phyloP scores from a whole-genome alignment of 2,797 vertebrate genomes.

The Brotula barbata region DNA sequence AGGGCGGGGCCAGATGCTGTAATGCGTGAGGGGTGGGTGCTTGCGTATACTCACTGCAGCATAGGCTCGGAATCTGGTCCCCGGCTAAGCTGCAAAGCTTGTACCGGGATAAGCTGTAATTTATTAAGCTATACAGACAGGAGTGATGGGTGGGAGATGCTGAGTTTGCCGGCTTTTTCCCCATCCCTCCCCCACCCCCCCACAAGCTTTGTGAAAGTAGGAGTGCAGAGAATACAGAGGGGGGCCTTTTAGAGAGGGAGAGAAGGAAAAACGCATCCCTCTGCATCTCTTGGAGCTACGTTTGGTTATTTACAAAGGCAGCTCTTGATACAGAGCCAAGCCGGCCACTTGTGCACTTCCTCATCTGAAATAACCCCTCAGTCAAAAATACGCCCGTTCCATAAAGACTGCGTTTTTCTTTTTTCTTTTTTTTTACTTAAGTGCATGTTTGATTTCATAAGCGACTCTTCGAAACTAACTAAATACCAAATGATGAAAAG shows the following conservation, averaged over 20 bases:
- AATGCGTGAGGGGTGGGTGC: slow-evolving; percentile 20
- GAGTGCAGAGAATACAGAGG: slow-evolving; percentile 58
- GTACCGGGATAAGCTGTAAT: slow-evolving; percentile 76
- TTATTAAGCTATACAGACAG: slow-evolving; percentile 74
- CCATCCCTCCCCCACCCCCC: slow-evolving; percentile 46
- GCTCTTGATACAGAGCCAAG: slow-evolving; percentile 49
- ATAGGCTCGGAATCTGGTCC: slow-evolving; percentile 57
- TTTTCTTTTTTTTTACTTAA: no score
- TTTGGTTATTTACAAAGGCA: slow-evolving; percentile 61
- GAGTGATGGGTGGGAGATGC: slow-evolving; percentile 73
- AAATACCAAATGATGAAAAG: no score
- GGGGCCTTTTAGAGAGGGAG: slow-evolving; percentile 32
- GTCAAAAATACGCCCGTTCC: slow-evolving; percentile 15
- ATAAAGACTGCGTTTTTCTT: no score
- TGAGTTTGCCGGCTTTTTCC: slow-evolving; percentile 68
- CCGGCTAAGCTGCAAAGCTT: slow-evolving; percentile 76
- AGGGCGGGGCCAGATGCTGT: slow-evolving; percentile 35
- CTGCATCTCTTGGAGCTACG: slow-evolving; percentile 59
- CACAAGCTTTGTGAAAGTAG: slow-evolving; percentile 64
- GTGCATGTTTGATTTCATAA: not conserved
- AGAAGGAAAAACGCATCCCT: slow-evolving; percentile 46
- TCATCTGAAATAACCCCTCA: slow-evolving; percentile 52
- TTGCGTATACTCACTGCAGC: slow-evolving; percentile 56
- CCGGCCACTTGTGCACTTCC: slow-evolving; percentile 41
- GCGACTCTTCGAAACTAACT: no score